Percentiles rank a stretch among this genome's conserved stretches.
Evolutionary conservation across 2,888 invertebrate species (phyloP).

Genomic region (Abrostola triplasia): DNA sequence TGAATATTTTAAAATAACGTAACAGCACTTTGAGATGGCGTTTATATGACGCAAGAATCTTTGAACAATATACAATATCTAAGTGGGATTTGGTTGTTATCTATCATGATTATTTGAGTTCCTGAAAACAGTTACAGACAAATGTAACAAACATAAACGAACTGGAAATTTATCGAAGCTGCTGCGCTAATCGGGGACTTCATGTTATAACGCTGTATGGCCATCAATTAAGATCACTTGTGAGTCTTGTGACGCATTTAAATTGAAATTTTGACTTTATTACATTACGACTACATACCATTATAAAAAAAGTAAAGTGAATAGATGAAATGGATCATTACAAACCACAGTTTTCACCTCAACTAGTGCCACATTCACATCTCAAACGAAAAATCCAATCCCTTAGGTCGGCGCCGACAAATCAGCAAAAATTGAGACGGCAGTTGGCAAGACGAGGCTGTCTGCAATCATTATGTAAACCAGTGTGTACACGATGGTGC

Average conservation of each 20-base stretch:
- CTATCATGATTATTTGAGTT: neutral
- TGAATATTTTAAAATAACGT: constrained; percentile 6
- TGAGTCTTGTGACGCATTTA: too few species aligned
- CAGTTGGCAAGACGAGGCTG: constrained; percentile 28
- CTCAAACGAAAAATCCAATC: constrained; percentile 40
- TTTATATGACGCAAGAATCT: constrained; percentile 14
- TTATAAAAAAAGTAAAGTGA: neutral
- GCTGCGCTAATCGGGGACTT: too few species aligned
- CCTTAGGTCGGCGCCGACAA: constrained; percentile 25
- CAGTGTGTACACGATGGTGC: constrained; percentile 34
- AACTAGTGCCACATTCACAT: neutral
- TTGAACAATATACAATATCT: constrained; percentile 17
- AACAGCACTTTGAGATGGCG: constrained; percentile 14
- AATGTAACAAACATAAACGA: too few species aligned
- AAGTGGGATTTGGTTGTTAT: neutral
- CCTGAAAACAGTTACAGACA: neutral
- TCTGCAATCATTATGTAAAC: constrained; percentile 45
- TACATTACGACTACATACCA: too few species aligned
- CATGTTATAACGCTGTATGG: too few species aligned
- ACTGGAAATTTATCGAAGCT: too few species aligned
- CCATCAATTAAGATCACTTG: too few species aligned
- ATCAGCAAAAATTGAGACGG: constrained; percentile 34
- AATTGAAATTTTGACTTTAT: too few species aligned
- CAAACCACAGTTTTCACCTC: constrained; percentile 21
- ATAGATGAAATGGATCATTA: neutral